Percentiles rank a stretch among this genome's conserved stretches.
phyloP scores from a whole-genome alignment of 1,140 invertebrate species.

The Leptinotarsa lineolata region DNA sequence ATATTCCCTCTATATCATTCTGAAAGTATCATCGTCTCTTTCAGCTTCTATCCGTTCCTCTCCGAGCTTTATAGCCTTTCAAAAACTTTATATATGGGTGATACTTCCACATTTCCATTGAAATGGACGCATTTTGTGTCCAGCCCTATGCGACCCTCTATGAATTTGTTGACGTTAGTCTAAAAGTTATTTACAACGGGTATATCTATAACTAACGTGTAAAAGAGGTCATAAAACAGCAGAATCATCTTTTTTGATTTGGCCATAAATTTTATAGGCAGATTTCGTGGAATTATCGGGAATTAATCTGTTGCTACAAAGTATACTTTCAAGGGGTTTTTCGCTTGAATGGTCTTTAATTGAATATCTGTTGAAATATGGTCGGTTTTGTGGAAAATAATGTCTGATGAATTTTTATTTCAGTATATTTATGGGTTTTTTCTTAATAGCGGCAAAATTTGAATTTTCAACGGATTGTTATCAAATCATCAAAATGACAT shows the following conservation, averaged over 20 bases:
- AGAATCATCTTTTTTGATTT: constrained; percentile 9
- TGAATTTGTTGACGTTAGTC: constrained; percentile 20
- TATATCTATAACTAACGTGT: constrained; percentile 11
- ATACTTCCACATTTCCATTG: constrained; percentile 3
- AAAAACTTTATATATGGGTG: constrained; percentile 22
- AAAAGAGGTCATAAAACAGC: constrained; percentile 12
- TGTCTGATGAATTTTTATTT: too few species aligned
- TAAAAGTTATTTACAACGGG: constrained; percentile 14
- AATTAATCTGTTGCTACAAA: constrained; percentile 19
- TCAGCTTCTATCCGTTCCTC: neutral
- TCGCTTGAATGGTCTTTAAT: neutral
- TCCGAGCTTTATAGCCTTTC: constrained; percentile 14
- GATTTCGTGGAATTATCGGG: constrained; percentile 11
- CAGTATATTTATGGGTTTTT: too few species aligned
- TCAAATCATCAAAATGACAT: too few species aligned
- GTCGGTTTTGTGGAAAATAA: too few species aligned
- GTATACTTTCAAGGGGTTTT: neutral
- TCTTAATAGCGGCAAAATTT: too few species aligned
- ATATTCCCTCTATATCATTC: neutral
- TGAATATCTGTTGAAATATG: neutral
- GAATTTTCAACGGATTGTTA: too few species aligned
- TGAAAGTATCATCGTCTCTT: neutral
- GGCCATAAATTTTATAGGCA: constrained; percentile 20
- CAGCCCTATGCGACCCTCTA: neutral
- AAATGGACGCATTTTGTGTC: neutral